Conservation (phyloP, 1,140 invertebrate species). For the Drosophila athabasca region DNA sequence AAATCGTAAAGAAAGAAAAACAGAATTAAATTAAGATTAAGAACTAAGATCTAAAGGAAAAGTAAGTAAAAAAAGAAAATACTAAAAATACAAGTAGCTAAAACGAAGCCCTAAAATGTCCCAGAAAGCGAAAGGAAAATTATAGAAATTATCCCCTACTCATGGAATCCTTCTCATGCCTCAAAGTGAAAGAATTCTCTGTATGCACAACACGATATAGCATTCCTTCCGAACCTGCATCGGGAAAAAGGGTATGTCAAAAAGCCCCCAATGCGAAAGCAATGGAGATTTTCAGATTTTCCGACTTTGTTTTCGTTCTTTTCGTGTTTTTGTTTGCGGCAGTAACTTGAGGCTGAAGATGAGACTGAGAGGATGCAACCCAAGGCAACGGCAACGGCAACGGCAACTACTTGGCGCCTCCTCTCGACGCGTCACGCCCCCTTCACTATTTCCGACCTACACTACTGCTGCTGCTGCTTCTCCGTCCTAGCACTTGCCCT, state of each 20-base stretch:
- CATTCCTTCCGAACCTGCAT: not conserved
- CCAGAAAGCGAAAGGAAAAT: too few species aligned
- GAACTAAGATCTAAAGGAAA: too few species aligned
- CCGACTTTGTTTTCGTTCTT: slow-evolving; percentile 24
- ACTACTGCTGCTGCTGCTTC: not conserved
- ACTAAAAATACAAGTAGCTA: too few species aligned
- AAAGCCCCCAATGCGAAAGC: too few species aligned
- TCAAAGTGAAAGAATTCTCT: not conserved
- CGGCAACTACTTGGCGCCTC: slow-evolving; percentile 31
- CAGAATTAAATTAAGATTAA: too few species aligned
- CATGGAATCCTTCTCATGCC: too few species aligned
- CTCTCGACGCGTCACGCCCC: slow-evolving; percentile 10
- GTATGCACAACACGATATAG: not conserved
- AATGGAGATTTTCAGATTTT: too few species aligned
- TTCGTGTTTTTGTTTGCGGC: slow-evolving; percentile 45
- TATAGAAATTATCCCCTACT: too few species aligned
- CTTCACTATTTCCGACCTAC: not conserved
- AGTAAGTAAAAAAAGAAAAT: too few species aligned
- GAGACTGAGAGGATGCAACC: slow-evolving; percentile 32
- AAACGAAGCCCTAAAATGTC: too few species aligned
- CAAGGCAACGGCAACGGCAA: slow-evolving; percentile 49
- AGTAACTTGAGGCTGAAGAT: slow-evolving; percentile 46
- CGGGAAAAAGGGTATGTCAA: not conserved
- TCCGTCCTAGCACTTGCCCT: not conserved
- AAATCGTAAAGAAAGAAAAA: too few species aligned